phyloP scores from a whole-genome alignment of 2,113 vertebrate species.

The Tragelaphus strepsiceros region DNA sequence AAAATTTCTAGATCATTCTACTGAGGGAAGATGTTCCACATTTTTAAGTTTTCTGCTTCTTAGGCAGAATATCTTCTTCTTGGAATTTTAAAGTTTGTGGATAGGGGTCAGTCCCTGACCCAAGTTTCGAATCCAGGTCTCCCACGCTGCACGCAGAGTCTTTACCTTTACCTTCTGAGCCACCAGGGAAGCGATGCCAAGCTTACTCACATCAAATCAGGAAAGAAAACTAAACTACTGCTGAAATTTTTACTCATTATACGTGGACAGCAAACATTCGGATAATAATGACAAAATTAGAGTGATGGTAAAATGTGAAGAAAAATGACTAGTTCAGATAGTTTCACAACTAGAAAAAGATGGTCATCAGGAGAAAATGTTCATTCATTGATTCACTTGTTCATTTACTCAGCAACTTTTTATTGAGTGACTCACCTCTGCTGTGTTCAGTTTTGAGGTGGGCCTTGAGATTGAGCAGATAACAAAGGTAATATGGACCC shows the following conservation, averaged over 20 bases:
- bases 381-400: background rate
- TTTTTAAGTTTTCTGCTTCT: background rate
- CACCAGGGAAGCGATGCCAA: background rate
- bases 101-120: background rate
- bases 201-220: background rate
- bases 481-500: background rate
- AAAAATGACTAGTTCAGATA: background rate
- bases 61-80: background rate
- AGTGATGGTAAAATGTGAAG: background rate
- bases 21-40: background rate
- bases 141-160: background rate
- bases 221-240: background rate
- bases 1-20: background rate
- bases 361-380: background rate
- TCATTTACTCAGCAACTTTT: background rate
- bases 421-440: background rate
- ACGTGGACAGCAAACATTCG: background rate
- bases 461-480: background rate
- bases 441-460: background rate
- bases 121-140: background rate
- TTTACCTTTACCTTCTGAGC: background rate
- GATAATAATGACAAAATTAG: background rate
- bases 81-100: background rate
- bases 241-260: background rate
- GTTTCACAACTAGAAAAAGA: background rate